Percentiles rank a stretch among this genome's conserved stretches.
phyloP scores from a whole-genome alignment of 2,888 invertebrate genomes.

The Aphodius sticticus region DNA sequence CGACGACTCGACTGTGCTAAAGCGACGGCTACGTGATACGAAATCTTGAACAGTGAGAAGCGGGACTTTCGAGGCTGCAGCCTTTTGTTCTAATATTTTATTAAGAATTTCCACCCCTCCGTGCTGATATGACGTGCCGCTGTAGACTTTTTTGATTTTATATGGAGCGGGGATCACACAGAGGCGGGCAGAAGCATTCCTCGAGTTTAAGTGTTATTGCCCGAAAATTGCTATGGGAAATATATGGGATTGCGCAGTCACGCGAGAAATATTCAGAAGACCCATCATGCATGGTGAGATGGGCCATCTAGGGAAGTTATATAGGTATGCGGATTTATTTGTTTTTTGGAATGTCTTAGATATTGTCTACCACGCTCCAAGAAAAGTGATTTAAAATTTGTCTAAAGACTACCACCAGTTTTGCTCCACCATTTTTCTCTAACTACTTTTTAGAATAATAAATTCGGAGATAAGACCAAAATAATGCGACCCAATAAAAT shows the following conservation, averaged over 20 bases:
- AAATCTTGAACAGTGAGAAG: not conserved
- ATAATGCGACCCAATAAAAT: too few species aligned
- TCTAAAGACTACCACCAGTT: not conserved
- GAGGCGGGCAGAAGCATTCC: conserved; percentile 13
- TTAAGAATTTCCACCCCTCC: conserved; percentile 16
- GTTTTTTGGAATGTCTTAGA: not conserved
- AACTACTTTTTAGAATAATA: not conserved
- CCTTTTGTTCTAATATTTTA: conserved; percentile 21
- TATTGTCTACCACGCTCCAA: not conserved
- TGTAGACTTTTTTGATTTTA: conserved; percentile 15
- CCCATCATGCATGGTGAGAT: not conserved
- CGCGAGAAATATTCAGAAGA: not conserved
- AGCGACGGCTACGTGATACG: conserved; percentile 11
- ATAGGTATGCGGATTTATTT: not conserved
- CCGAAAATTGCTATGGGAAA: not conserved
- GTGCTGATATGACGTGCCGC: not conserved
- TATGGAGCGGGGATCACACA: conserved; percentile 10
- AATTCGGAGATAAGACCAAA: too few species aligned
- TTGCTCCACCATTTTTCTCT: not conserved
- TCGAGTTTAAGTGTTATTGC: conserved; percentile 15
- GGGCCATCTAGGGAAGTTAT: not conserved
- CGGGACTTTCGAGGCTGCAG: not conserved
- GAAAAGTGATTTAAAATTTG: not conserved
- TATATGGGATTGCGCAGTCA: not conserved
- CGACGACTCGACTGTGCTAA: not conserved